phyloP scores from a whole-genome alignment of 2,797 vertebrate species.

The Euphonia xanthogaster region DNA sequence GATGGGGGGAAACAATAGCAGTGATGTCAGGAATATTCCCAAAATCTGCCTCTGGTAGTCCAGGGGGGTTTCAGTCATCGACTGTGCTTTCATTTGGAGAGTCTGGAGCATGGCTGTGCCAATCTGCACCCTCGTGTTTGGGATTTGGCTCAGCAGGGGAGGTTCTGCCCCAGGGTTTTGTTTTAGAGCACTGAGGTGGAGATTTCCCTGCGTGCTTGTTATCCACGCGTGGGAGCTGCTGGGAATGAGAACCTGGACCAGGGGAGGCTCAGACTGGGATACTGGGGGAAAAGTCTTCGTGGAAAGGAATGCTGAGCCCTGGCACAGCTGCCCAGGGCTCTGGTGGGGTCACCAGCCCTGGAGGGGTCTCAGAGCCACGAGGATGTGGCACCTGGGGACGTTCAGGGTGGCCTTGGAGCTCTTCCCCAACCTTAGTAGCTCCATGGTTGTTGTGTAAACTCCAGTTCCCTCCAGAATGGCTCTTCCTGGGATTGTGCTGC shows the following conservation, averaged over 20 bases:
- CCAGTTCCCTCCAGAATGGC: not conserved
- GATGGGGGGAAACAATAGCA: constrained; percentile 33
- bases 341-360: not conserved
- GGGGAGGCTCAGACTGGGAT: not conserved
- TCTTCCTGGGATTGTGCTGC: not conserved
- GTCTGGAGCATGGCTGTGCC: not conserved
- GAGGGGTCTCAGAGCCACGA: not conserved
- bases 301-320: not conserved
- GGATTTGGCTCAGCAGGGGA: not conserved
- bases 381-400: not conserved
- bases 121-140: not conserved
- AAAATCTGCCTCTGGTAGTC: not conserved
- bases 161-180: not conserved
- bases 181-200: not conserved
- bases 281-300: rapidly evolving
- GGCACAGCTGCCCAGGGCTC: not conserved
- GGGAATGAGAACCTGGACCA: not conserved
- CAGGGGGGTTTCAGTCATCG: not conserved
- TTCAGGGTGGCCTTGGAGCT: rapidly evolving
- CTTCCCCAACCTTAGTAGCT: rapidly evolving
- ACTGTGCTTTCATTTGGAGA: not conserved
- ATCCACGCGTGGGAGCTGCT: rapidly evolving
- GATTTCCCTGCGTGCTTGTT: not conserved
- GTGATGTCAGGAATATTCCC: constrained; percentile 31
- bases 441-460: rapidly evolving